Base-by-base conservation (phyloP, 2,888 invertebrate species). In the Panzeria rudis region DNA sequence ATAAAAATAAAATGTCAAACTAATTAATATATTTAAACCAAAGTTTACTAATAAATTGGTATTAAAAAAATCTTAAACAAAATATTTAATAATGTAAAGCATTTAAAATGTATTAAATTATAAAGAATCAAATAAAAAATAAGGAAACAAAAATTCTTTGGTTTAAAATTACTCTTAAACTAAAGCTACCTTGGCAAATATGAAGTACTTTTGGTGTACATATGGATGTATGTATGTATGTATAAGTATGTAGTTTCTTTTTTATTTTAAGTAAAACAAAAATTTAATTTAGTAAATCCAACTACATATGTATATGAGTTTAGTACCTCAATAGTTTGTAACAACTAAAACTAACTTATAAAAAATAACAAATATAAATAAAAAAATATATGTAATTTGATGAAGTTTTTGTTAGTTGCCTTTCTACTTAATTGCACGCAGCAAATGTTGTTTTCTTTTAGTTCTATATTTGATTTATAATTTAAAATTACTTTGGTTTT, bases 141-240 rank as follows among this genome's bases (percentile, higher is more conserved):
- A 35, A 59, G 29, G 47, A 86, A 77, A 66, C 68, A 75, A 73
- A 84, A n/a, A n/a, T n/a, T 87, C 87, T 87, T 87, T 87, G 87
- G 87, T 86, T 75, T 35, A 83, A 71, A 78, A 68, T 69, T 47
- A 23, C 69, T 72, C 59, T 83, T 75, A 77, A 79, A 80, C 17
- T 61, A 83, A 78, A 86, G 84, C 83, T 86, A 84, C 81, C 87
- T 68, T 77, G 77, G 72, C 72, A 84, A 80, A 56, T 59, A 35
- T 59, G 59, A 80, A 84, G 66, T 81, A 80, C 75, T 29, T 62
- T 73, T 59, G 35, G 5, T 20, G 9, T 23, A n/a, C n/a, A 15
- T 15, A 44, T 1, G 20, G 47, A 35, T 11, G 9, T 20, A 35
- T 54, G 38, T 25, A 44, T 25, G 47, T 47, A 29, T 29, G 11